A percentile compares a stretch with the other conserved stretches of the same genome.
phyloP scores from a whole-genome alignment of 2,888 invertebrate genomes.

The Mellilla xanthometata region DNA sequence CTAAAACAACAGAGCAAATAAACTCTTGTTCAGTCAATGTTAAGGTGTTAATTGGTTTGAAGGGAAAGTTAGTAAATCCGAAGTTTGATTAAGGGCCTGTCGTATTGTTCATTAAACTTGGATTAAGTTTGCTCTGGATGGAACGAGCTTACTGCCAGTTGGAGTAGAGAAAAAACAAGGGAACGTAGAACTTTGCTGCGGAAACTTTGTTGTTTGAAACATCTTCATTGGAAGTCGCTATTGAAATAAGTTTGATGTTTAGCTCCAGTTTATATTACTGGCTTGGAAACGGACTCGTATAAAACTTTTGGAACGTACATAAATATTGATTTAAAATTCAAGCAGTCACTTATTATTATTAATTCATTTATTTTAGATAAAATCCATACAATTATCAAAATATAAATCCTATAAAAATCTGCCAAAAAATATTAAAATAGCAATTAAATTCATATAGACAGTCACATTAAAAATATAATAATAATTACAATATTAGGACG shows the following conservation, averaged over 20 bases:
- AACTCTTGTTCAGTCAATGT: constrained; percentile 19
- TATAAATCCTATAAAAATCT: too few species aligned
- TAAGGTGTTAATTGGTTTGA: constrained; percentile 43
- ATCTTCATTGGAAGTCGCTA: constrained; percentile 39
- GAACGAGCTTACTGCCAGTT: constrained; percentile 82
- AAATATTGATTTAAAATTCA: too few species aligned
- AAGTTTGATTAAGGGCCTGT: constrained; percentile 83
- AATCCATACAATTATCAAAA: too few species aligned
- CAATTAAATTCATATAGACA: too few species aligned
- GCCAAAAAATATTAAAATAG: too few species aligned
- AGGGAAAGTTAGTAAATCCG: constrained; percentile 59
- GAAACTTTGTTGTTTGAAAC: constrained; percentile 58
- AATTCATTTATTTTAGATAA: too few species aligned
- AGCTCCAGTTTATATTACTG: too few species aligned
- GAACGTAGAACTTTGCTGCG: constrained; percentile 51
- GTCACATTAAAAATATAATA: too few species aligned
- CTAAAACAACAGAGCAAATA: constrained; percentile 31
- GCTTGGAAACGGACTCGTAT: too few species aligned
- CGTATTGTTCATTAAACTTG: constrained; percentile 84
- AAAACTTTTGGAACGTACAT: too few species aligned
- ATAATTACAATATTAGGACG: too few species aligned
- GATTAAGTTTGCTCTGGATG: constrained; percentile 80
- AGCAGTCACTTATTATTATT: too few species aligned
- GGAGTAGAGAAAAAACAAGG: constrained; percentile 72
- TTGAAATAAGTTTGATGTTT: constrained; percentile 8